Conservation (phyloP, 1,140 invertebrate species). For the Eueides isabella region DNA sequence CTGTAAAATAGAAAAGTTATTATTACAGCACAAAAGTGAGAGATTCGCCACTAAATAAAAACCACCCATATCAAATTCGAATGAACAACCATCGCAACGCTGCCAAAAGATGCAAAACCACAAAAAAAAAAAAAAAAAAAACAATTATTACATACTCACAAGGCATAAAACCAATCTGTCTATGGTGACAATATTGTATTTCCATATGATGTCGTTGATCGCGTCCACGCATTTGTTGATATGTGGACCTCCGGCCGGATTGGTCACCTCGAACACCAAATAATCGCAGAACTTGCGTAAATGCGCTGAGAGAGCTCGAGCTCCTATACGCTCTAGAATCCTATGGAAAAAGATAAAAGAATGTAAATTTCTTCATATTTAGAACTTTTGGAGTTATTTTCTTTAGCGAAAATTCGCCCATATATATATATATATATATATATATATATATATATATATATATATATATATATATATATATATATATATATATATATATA, state of each 20-base stretch:
- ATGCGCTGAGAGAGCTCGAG: slow-evolving; percentile 93
- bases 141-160: slow-evolving; percentile 79
- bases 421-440: not conserved
- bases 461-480: not conserved
- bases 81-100: not conserved
- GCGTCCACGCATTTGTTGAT: slow-evolving; percentile 97
- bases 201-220: slow-evolving; percentile 98
- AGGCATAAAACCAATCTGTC: slow-evolving; percentile 95
- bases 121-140: not conserved
- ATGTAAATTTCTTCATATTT: too few species aligned
- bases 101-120: not conserved
- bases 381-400: too few species aligned
- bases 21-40: too few species aligned
- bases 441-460: not conserved
- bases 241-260: slow-evolving; percentile 89
- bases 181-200: slow-evolving; percentile 97
- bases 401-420: too few species aligned
- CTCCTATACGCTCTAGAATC: slow-evolving; percentile 96
- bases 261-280: slow-evolving; percentile 95
- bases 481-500: not conserved
- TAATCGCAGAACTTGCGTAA: slow-evolving; percentile 97
- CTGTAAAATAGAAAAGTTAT: too few species aligned
- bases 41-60: too few species aligned
- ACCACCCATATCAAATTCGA: not conserved
- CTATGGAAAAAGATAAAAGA: slow-evolving; percentile 74